Evolutionary conservation across 2,113 vertebrate species (phyloP).

Genomic region (Synodontis membranacea): DNA sequence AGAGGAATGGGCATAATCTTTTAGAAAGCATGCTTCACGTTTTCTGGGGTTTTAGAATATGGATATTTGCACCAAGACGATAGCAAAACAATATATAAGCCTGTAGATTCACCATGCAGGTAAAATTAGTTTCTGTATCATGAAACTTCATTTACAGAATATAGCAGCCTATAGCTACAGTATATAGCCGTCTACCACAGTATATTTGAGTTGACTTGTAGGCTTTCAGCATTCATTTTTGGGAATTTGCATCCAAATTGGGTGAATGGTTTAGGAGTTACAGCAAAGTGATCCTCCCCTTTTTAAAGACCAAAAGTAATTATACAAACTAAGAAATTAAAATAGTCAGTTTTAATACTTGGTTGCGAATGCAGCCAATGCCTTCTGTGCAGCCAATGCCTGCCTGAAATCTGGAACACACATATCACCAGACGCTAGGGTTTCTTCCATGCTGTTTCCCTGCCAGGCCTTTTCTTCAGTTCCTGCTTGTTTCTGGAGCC

Average conservation of each 20-base stretch:
- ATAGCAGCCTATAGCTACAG: neutral
- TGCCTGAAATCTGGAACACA: neutral
- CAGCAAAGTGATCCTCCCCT: neutral
- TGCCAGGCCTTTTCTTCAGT: neutral
- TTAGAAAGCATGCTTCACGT: conserved; percentile 30
- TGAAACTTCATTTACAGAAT: conserved; percentile 16
- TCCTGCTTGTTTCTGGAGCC: neutral
- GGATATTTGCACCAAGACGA: conserved; percentile 28
- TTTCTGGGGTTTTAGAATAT: conserved; percentile 45
- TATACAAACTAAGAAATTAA: neutral
- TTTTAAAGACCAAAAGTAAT: neutral
- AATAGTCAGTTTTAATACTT: neutral
- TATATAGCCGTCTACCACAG: neutral
- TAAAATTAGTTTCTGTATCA: conserved; percentile 13
- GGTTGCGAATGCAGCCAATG: neutral
- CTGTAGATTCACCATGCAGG: conserved; percentile 23
- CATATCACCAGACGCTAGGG: neutral
- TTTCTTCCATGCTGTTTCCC: neutral
- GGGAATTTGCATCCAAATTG: neutral
- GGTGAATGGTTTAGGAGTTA: neutral
- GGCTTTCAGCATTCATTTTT: neutral
- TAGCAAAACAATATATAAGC: conserved; percentile 33
- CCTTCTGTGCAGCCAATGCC: neutral
- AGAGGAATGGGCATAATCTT: conserved; percentile 36
- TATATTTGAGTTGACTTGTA: neutral